Conservation (phyloP, 2,113 vertebrate species). For the Pterocles gutturalis region DNA sequence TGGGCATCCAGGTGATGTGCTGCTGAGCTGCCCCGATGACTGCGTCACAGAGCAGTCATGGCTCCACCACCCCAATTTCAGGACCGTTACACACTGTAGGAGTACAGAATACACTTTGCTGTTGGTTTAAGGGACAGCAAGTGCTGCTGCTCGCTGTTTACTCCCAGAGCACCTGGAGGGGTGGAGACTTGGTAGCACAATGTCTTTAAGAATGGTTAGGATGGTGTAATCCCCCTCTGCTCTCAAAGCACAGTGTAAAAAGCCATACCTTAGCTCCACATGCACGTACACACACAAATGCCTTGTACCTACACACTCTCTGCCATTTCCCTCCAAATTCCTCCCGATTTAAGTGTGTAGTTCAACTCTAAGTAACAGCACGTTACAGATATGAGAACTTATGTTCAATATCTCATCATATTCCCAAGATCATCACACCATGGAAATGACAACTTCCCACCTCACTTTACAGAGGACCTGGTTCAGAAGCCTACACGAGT, state of each 20-base stretch:
- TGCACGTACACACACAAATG: not conserved
- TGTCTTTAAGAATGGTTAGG: not conserved
- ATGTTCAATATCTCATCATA: not conserved
- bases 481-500: not conserved
- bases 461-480: not conserved
- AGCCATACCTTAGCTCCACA: not conserved
- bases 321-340: not conserved
- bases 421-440: not conserved
- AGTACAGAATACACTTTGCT: not conserved
- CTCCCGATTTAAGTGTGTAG: not conserved
- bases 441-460: not conserved
- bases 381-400: not conserved
- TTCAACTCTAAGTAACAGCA: not conserved
- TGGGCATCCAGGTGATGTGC: not conserved
- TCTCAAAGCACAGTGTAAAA: not conserved
- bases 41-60: fast-evolving
- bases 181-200: not conserved
- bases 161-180: not conserved
- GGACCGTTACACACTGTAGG: not conserved
- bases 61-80: not conserved
- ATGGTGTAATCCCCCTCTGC: not conserved
- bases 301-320: not conserved
- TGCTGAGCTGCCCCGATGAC: fast-evolving
- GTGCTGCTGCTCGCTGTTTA: not conserved
- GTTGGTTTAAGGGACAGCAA: not conserved